These are phyloP conservation scores for Pteropus alecto DNA, from an alignment of 2,113 vertebrate genomes.

Conservation along the genomic window DNA sequence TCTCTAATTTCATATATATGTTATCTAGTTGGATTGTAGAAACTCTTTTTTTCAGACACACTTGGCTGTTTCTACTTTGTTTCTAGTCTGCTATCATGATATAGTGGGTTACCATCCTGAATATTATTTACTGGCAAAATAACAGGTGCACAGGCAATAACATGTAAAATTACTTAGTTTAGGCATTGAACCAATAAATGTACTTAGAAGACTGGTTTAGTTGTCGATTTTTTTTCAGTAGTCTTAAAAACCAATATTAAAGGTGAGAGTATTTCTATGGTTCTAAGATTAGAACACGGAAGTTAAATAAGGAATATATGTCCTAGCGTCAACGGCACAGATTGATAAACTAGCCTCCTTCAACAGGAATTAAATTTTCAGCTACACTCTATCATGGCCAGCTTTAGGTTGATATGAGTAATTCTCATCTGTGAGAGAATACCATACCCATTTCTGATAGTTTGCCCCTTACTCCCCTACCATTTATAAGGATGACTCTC, in stretches of 20 bases:
- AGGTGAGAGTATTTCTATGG: neutral
- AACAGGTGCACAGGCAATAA: neutral
- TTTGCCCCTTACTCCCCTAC: accelerated
- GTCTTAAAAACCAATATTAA: neutral
- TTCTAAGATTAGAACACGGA: neutral
- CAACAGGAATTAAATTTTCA: neutral
- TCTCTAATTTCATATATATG: neutral
- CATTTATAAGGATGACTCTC: neutral
- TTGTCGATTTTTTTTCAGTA: neutral
- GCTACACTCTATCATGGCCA: neutral
- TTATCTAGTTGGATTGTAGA: neutral
- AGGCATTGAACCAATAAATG: neutral
- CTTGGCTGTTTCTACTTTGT: neutral
- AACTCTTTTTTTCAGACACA: neutral
- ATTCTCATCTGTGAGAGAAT: neutral
- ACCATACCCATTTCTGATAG: neutral
- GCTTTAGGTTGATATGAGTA: neutral
- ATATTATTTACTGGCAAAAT: neutral
- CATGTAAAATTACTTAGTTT: neutral
- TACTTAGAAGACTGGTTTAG: neutral
- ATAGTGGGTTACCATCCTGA: neutral
- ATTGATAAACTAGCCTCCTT: neutral
- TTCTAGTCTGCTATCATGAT: too few species aligned
- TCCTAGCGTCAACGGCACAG: neutral
- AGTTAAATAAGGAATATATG: neutral